Conservation (phyloP, 2,113 vertebrate genomes). For the Numida meleagris region DNA sequence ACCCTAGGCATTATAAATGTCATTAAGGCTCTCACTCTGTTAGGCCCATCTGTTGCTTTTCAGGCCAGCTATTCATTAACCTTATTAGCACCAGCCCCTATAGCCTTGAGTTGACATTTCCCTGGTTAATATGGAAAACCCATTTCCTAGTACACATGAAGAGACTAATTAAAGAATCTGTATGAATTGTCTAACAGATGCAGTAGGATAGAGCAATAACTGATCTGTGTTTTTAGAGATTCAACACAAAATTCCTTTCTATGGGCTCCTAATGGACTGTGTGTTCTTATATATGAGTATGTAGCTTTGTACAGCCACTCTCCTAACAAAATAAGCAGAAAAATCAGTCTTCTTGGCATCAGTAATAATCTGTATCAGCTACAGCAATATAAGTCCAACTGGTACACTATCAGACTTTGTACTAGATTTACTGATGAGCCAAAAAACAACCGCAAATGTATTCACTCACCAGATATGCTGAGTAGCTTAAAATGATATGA, state of each 20-base stretch:
- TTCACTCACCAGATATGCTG: constrained; percentile 27
- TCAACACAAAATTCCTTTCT: not conserved
- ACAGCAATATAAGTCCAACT: constrained; percentile 59
- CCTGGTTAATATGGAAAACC: constrained; percentile 70
- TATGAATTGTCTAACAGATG: constrained; percentile 51
- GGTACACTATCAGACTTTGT: constrained; percentile 36
- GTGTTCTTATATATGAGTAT: not conserved
- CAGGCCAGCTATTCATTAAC: constrained; percentile 80
- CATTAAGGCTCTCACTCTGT: constrained; percentile 68
- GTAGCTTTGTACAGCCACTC: not conserved
- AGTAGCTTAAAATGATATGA: constrained; percentile 32
- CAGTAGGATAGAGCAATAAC: not conserved
- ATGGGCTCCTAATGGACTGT: not conserved
- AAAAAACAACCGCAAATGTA: constrained; percentile 38
- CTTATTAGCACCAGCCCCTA: constrained; percentile 76
- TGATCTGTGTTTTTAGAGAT: not conserved
- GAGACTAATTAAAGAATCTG: constrained; percentile 67
- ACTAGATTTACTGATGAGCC: constrained; percentile 40
- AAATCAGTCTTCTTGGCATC: constrained; percentile 45
- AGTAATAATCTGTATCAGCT: constrained; percentile 55
- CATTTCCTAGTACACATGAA: constrained; percentile 61
- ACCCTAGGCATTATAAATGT: constrained; percentile 78
- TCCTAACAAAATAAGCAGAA: constrained; percentile 61
- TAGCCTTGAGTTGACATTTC: constrained; percentile 77
- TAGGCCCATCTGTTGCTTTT: constrained; percentile 78